These are phyloP conservation scores for Papilio elwesi DNA, from an alignment of 2,888 invertebrate genomes.

Conservation along the genomic window DNA sequence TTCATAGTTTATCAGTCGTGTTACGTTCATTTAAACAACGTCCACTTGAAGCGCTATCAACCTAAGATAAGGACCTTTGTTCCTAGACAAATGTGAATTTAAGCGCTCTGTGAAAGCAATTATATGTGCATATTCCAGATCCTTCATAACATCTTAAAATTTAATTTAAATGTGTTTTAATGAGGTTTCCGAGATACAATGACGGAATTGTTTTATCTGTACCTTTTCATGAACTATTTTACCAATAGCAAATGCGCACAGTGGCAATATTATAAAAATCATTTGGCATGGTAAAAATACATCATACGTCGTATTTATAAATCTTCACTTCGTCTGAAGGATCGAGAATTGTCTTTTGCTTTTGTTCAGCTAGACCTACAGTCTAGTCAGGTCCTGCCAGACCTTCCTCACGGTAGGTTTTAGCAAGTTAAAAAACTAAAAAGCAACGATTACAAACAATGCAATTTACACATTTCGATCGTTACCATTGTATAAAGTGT, in stretches of 20 bases:
- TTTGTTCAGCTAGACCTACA: no score
- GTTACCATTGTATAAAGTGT: not conserved
- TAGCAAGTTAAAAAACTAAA: no score
- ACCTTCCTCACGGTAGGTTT: no score
- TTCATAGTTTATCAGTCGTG: not conserved
- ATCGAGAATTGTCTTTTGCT: no score
- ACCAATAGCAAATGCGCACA: not conserved
- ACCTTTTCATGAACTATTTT: not conserved
- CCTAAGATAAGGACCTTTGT: slow-evolving; percentile 31
- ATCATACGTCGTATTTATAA: no score
- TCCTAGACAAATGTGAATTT: slow-evolving; percentile 40
- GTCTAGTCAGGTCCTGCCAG: no score
- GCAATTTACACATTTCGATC: no score
- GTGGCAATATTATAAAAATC: not conserved
- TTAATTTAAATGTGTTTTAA: slow-evolving; percentile 24
- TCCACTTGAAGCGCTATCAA: slow-evolving; percentile 29
- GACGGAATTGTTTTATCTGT: not conserved
- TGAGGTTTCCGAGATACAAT: slow-evolving; percentile 8
- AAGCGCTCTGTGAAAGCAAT: slow-evolving; percentile 29
- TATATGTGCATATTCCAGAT: slow-evolving; percentile 22
- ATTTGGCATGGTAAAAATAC: not conserved
- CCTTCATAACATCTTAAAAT: slow-evolving; percentile 19
- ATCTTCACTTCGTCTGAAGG: no score
- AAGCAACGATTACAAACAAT: no score
- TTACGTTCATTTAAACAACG: slow-evolving; percentile 11